Evolutionary conservation across 2,113 vertebrate genomes (phyloP).

Genomic region (Dipodomys stephensi): DNA sequence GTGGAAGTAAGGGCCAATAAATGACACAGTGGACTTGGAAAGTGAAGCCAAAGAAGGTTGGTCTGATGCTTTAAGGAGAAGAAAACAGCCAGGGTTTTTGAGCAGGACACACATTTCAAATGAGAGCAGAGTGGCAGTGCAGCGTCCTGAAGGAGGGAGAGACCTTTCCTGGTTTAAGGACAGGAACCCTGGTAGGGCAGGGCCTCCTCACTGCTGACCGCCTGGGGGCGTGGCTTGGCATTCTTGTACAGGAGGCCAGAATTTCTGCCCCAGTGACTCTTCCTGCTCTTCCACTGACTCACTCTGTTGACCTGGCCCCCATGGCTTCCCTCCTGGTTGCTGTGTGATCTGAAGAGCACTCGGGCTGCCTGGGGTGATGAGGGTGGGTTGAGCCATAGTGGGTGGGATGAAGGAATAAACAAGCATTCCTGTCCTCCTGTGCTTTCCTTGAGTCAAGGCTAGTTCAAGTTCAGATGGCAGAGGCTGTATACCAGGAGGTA

Average conservation of each 20-base stretch:
- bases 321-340: conserved; percentile 57
- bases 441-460: background rate
- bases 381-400: conserved; percentile 7
- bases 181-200: conserved; percentile 44
- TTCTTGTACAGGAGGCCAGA: conserved; percentile 65
- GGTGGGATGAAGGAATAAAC: conserved; percentile 30
- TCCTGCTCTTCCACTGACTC: conserved; percentile 76
- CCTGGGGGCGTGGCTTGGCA: conserved; percentile 62
- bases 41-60: conserved; percentile 49
- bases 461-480: background rate
- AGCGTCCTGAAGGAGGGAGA: conserved; percentile 19
- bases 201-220: conserved; percentile 48
- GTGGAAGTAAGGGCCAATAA: conserved; percentile 62
- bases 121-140: background rate
- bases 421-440: conserved; percentile 43
- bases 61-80: conserved; percentile 53
- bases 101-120: background rate
- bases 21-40: conserved; percentile 48
- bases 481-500: conserved; percentile 48
- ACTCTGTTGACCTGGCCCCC: conserved; percentile 41
- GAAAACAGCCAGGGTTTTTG: conserved; percentile 26
- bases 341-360: background rate
- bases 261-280: conserved; percentile 75
- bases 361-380: conserved; percentile 12
- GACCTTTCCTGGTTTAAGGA: conserved; percentile 23